Conservation (phyloP, 2,797 vertebrate genomes). For the Sebastiscus tertius region DNA sequence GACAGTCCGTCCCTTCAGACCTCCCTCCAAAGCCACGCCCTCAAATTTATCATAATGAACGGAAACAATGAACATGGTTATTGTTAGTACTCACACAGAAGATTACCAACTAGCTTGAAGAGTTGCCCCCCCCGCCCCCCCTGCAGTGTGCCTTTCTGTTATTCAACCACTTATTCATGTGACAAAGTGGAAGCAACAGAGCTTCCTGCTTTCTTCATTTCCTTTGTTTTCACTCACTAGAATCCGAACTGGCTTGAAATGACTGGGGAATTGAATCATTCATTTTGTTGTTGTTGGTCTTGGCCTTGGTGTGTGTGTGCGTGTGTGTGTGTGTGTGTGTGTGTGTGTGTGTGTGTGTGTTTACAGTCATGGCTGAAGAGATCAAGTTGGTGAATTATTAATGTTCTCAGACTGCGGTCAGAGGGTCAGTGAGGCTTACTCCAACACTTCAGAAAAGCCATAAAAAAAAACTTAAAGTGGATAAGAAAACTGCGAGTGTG, state of each 20-base stretch:
- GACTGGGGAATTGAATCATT: conserved; percentile 10
- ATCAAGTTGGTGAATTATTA: conserved; percentile 67
- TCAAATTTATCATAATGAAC: too few species aligned
- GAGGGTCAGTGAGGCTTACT: conserved; percentile 49
- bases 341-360: conserved; percentile 20
- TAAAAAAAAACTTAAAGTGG: conserved; percentile 17
- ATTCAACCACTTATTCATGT: conserved; percentile 24
- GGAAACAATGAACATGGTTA: too few species aligned
- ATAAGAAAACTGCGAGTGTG: neutral
- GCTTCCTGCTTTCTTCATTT: conserved; percentile 18
- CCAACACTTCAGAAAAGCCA: conserved; percentile 38
- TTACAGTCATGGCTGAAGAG: conserved; percentile 32
- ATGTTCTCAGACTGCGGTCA: conserved; percentile 56
- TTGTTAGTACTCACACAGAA: too few species aligned
- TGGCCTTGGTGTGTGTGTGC: neutral
- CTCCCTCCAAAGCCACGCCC: too few species aligned
- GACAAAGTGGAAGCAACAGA: conserved; percentile 38
- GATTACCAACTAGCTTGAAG: too few species aligned
- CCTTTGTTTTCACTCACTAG: conserved; percentile 46
- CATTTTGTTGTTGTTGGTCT: conserved; percentile 6
- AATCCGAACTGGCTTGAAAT: conserved; percentile 12
- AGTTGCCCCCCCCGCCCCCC: neutral
- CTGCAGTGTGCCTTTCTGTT: conserved; percentile 8
- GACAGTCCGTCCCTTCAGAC: too few species aligned
- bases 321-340: conserved; percentile 5